Base-by-base conservation (phyloP, 2,888 invertebrate genomes). In the Creontiades dilutus region DNA sequence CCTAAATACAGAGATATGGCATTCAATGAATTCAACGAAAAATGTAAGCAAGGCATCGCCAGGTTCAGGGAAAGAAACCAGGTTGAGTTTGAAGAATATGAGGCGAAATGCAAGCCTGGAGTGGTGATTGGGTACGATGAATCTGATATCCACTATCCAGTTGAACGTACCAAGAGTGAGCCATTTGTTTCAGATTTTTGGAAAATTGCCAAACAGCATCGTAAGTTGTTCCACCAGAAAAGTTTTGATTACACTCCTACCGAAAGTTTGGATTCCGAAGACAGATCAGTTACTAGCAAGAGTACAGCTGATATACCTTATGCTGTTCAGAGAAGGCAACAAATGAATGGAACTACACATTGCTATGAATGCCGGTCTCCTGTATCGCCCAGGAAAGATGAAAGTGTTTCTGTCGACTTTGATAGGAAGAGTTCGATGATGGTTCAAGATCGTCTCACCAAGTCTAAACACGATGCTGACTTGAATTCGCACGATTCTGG, bases 311-410 rank as follows among this genome's bases (percentile, higher is more conserved):
- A 97, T 92, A 97, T 97, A 92, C 96, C 97, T 0, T 97, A 97
- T 92, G 96, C 96, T 9, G 94, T 97, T 85, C 97, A 97, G 93
- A 97, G 97, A 92, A 94, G 97, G 4, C 97, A 97, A 93, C 95
- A 97, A 0, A 96, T 97, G 96, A 97, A 97, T 92, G 97, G 97
- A 0, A 97, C 97, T 0, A 96, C 96, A 0, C 95, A 95, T 37
- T 85, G 88, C 27, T 91, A 82, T 80, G 90, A 91, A 89, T 90
- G 90, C 52, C 89, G 91, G 11, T 92, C 92, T 12, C 92, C 92
- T 13, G 90, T 90, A 75, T 92, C 92, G 27, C 92, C 91, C 16
- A 47, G 88, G 19, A 91, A 91, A 85, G 91, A 91, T 52, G 91
- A 90, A 57, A 91, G 90, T 81, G 86, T 86, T 76, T 86, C 90